Evolutionary conservation across 23 tunicate genomes (phyloP).

Genomic region (Clavelina lepadiformis): DNA sequence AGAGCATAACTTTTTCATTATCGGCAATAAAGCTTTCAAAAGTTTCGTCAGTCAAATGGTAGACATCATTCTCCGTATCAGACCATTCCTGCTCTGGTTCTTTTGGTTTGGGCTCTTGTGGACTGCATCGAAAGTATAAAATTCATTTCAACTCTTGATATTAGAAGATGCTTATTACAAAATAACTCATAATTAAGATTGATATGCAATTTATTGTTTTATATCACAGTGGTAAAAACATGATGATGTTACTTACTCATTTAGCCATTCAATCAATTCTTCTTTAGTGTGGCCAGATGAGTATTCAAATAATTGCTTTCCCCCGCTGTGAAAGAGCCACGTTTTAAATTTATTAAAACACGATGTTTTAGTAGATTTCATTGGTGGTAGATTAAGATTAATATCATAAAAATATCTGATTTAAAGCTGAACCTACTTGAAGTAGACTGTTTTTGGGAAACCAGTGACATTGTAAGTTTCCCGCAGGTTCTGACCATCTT

Average conservation of each 20-base stretch:
- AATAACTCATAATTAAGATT: background rate
- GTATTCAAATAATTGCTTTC: constrained; percentile 81
- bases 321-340: constrained; percentile 43
- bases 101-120: constrained; percentile 66
- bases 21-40: constrained; percentile 78
- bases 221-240: background rate
- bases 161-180: background rate
- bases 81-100: constrained; percentile 88
- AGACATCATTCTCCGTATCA: constrained; percentile 69
- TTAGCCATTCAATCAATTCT: constrained; percentile 59
- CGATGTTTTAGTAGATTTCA: background rate
- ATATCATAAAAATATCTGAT: too few species aligned
- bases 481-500: constrained; percentile 53
- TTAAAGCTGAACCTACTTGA: constrained; percentile 83
- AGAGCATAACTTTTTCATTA: constrained; percentile 74
- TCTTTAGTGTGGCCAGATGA: constrained; percentile 67
- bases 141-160: background rate
- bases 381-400: background rate
- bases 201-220: background rate
- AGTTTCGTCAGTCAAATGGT: constrained; percentile 62
- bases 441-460: constrained; percentile 86
- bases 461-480: constrained; percentile 85
- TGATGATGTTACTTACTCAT: constrained; percentile 44
- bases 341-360: background rate
- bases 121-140: constrained; percentile 23